phyloP scores from a whole-genome alignment of 2,888 invertebrate species.

The Lumbricus terrestris region DNA sequence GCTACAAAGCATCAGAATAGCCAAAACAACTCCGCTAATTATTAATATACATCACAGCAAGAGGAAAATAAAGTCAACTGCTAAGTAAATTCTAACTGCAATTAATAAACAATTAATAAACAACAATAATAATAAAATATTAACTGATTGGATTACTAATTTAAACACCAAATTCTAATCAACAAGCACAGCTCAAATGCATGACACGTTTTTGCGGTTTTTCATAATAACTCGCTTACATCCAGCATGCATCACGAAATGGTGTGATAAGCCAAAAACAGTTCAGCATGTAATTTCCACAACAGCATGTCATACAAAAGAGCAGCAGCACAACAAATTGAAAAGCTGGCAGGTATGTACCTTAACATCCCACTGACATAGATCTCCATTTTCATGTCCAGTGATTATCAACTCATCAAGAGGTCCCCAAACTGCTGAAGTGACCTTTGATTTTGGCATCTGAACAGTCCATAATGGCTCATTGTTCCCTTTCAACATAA shows the following conservation, averaged over 20 bases:
- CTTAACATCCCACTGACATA: constrained; percentile 85
- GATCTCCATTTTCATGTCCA: constrained; percentile 87
- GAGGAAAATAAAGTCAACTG: too few relatives aligned
- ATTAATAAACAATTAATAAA: too few relatives aligned
- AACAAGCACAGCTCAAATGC: background rate
- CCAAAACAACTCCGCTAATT: too few relatives aligned
- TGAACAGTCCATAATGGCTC: constrained; percentile 25
- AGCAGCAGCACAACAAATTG: background rate
- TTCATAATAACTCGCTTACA: background rate
- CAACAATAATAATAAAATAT: too few relatives aligned
- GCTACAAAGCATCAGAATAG: too few relatives aligned
- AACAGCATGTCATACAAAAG: background rate
- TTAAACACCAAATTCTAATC: background rate
- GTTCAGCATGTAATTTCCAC: background rate
- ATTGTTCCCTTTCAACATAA: constrained; percentile 33
- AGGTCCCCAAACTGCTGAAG: constrained; percentile 89
- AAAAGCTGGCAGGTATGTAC: constrained; percentile 38
- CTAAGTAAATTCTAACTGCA: too few relatives aligned
- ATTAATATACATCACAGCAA: too few relatives aligned
- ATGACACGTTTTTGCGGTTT: background rate
- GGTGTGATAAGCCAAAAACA: background rate
- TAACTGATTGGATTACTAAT: too few relatives aligned
- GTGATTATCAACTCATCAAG: constrained; percentile 67
- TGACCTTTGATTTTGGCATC: constrained; percentile 70
- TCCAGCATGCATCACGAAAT: background rate